Base-by-base conservation (phyloP, 2,888 invertebrate species). In the Lepidonotus clava region DNA sequence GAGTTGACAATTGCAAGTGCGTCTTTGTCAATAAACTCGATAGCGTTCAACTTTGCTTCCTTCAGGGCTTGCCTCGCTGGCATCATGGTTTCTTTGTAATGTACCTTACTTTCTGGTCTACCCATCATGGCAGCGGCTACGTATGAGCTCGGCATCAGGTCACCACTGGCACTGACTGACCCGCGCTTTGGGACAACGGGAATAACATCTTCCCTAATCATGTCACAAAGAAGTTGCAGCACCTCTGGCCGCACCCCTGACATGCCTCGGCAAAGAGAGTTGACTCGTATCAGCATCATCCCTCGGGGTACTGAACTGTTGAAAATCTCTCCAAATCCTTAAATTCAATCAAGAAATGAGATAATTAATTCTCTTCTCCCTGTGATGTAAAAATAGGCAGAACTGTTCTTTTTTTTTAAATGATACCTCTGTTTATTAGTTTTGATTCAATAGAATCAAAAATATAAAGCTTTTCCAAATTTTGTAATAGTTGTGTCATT, bases 121-220 rank as follows among this genome's bases (percentile, higher is more conserved):
- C 91, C 91, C 40, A 87, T 87, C 88, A 91, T 88, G 66, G 88
- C 84, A 8, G 90, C 89, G 0, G 91, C 91, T 14, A 51, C 21
- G 84, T 91, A 91, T 1, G 91, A 88, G 11, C 89, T 83, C 0
- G 90, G 91, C 87, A 91, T 89, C 28, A 91, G 89, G 84, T 91
- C 91, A 18, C 91, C 91, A 53, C 90, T 91, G 53, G 91, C 90
- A 66, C 90, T 89, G 56, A 91, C 87, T 5, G 90, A 89, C 5
- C 91, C 91, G 83, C 91, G 56, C 61, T 89, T 76, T 0, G 91
- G 91, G 11, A 90, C 90, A 0, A 87, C 83, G 0, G 91, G 91
- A 4, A 89, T 76, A 18, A 91, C 87, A 76, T 90, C 88, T 46
- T 18, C 67, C 51, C 51, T 51, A 51, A 91, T 77, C 88, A 91